Conservation (phyloP, 2,888 invertebrate genomes). For the Nomada fabriciana region DNA sequence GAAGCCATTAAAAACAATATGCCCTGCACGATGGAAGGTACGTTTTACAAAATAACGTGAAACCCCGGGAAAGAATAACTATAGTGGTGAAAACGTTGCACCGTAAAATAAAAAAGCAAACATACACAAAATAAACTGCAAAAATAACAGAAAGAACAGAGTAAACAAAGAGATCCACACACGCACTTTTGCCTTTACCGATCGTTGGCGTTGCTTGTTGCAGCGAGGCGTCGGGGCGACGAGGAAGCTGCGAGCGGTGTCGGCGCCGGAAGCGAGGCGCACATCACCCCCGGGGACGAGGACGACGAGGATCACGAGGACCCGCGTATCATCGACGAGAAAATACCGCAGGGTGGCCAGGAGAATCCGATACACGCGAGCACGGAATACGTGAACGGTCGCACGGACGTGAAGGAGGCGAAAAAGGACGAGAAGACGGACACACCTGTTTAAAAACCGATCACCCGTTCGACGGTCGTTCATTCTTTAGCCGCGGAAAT, state of each 20-base stretch:
- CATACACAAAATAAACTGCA: not conserved
- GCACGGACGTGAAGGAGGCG: constrained; percentile 85
- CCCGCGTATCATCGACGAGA: constrained; percentile 82
- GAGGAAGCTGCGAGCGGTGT: constrained; percentile 87
- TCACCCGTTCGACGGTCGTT: constrained; percentile 30
- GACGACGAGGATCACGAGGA: constrained; percentile 82
- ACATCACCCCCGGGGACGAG: constrained; percentile 86
- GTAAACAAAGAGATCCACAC: constrained; percentile 35
- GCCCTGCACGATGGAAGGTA: not conserved
- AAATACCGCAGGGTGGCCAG: constrained; percentile 82
- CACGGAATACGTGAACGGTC: constrained; percentile 87
- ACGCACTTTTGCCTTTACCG: constrained; percentile 82
- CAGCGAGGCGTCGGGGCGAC: constrained; percentile 85
- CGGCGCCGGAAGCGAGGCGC: constrained; percentile 87
- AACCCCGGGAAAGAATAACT: not conserved
- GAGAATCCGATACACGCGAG: constrained; percentile 85
- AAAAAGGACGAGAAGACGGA: constrained; percentile 86
- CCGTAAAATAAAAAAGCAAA: not conserved
- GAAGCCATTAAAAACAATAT: not conserved
- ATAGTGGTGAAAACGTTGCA: not conserved
- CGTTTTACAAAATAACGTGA: not conserved
- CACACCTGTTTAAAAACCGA: constrained; percentile 86
- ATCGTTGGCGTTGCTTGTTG: constrained; percentile 84
- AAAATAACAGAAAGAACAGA: not conserved
- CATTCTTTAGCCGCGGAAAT: constrained; percentile 44